Percentiles rank a stretch among this genome's conserved stretches.
Evolutionary conservation across 1,140 invertebrate species (phyloP).

Genomic region (Ganaspis sp.): DNA sequence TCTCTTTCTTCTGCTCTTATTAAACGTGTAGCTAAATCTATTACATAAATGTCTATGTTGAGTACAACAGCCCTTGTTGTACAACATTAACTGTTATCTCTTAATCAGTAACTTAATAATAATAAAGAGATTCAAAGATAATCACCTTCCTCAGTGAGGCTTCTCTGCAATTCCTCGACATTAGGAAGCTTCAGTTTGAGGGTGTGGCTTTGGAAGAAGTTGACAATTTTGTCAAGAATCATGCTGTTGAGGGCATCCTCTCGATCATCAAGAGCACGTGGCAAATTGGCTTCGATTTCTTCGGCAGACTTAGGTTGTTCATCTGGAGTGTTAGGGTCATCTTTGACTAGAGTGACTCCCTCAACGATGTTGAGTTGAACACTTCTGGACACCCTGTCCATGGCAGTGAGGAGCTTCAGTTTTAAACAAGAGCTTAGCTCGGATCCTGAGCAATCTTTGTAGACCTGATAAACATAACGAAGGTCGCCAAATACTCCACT

Average conservation of each 20-base stretch:
- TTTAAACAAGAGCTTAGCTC: slow-evolving; percentile 86
- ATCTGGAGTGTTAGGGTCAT: slow-evolving; percentile 72
- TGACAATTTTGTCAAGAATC: slow-evolving; percentile 84
- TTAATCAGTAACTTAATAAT: too few species aligned
- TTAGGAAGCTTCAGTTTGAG: slow-evolving; percentile 85
- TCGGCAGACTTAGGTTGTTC: slow-evolving; percentile 74
- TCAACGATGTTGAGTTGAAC: slow-evolving; percentile 81
- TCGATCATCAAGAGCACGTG: slow-evolving; percentile 82
- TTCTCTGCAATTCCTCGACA: slow-evolving; percentile 79
- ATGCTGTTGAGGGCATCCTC: slow-evolving; percentile 84
- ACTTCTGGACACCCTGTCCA: slow-evolving; percentile 83
- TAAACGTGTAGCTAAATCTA: too few species aligned
- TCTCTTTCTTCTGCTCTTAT: too few species aligned
- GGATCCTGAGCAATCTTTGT: slow-evolving; percentile 84
- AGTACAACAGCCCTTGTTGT: too few species aligned
- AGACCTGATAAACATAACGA: slow-evolving; percentile 79
- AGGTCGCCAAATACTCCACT: slow-evolving; percentile 76
- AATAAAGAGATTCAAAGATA: slow-evolving; percentile 3
- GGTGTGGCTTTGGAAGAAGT: slow-evolving; percentile 85
- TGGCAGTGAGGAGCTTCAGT: slow-evolving; percentile 83
- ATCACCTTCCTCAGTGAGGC: slow-evolving; percentile 77
- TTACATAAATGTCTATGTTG: too few species aligned
- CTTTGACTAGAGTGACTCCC: slow-evolving; percentile 83
- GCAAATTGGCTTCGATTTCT: slow-evolving; percentile 82
- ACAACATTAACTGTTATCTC: too few species aligned